Evolutionary conservation across 2,888 invertebrate genomes (phyloP), one percentile per base, ranked within the genome.

Genomic region (Andrena dorsata): DNA sequence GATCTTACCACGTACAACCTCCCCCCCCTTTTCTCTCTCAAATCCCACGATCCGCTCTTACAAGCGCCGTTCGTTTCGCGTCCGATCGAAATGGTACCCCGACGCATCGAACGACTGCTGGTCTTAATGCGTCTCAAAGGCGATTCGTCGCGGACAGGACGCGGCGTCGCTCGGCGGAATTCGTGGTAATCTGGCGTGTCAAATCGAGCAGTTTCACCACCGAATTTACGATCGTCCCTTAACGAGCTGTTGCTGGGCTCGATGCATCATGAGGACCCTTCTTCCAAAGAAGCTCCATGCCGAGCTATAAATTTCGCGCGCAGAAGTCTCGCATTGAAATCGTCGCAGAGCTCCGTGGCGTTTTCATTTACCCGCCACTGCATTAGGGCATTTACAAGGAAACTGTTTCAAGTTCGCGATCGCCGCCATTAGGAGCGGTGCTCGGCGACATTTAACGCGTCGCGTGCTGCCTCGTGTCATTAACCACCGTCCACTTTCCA

Each of bases 121-220:
- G 73, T 66, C 74, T 82, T 79, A 68, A 85, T 71, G 82, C 70
- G 56, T 73, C 60, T 63, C 76, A 53, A 51, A 56, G 82, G 35
- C 78, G 83, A 86, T 86, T 85, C 86, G 85, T 80, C 70, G 76
- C 80, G 86, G 83, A 30, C 28, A 60, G 49, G 51, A 65, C 58
- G 26, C 32, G n/a, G 68, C 7, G 41, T 58, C 56, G 56, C 28
- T 30, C 32, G 35, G 20, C 16, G 61, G 70, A 75, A 63, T 75
- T 53, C 28, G 70, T 51, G 20, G 70, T 71, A 71, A 71, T 65
- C 71, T 70, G 8, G 23, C 82, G 70, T 49, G 65, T 71, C 81
- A 66, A 75, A 75, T 80, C 32, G 61, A 13, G 61, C 7, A 32
- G 49, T 23, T 68, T 61, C 65, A 6, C 49, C 47, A n/a, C 23